Conservation (phyloP, 1,140 invertebrate species). For the Caenorhabditis remanei region DNA sequence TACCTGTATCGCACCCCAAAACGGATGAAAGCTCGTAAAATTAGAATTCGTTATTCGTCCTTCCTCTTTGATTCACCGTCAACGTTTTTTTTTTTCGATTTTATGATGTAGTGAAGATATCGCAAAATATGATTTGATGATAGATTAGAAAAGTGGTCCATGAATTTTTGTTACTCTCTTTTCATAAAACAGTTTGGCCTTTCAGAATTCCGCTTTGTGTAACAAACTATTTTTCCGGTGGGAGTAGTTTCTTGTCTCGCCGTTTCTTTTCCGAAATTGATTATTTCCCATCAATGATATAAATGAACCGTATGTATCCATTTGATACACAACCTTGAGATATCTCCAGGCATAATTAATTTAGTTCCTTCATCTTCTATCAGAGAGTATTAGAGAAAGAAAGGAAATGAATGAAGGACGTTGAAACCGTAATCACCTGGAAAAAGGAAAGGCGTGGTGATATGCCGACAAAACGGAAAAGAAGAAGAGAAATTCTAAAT, state of each 20-base stretch:
- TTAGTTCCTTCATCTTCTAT: constrained; percentile 11
- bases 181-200: no score
- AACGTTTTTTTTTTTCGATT: not conserved
- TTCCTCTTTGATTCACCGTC: not conserved
- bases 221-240: no score
- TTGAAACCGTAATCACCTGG: constrained; percentile 16
- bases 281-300: not conserved
- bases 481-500: not conserved
- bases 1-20: not conserved
- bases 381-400: not conserved
- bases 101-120: not conserved
- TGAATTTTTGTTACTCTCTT: no score
- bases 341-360: constrained; percentile 34
- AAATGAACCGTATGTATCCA: constrained; percentile 1
- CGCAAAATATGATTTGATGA: not conserved
- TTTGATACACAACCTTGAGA: constrained; percentile 43
- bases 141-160: not conserved
- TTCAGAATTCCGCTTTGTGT: no score
- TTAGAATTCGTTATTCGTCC: not conserved
- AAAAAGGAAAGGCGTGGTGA: constrained; percentile 37
- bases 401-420: constrained; percentile 8
- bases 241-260: not conserved
- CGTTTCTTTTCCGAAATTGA: not conserved
- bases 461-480: constrained; percentile 51
- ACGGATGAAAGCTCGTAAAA: constrained; percentile 1